Conservation (phyloP, 2,113 vertebrate species). For the Mirza zaza region DNA sequence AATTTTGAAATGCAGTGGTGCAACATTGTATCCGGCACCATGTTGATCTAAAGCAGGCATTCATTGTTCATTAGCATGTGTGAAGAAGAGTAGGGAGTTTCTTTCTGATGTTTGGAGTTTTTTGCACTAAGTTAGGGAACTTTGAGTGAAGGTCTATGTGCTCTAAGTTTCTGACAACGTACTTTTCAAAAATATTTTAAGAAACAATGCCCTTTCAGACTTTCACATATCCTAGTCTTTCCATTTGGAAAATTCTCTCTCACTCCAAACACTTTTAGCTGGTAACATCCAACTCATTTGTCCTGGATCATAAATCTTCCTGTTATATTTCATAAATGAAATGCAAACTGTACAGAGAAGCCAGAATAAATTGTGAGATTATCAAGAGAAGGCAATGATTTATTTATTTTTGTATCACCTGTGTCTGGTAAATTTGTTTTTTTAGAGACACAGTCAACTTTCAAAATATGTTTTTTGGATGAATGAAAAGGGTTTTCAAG, state of each 20-base stretch:
- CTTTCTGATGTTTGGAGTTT: background rate
- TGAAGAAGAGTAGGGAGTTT: background rate
- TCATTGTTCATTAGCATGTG: background rate
- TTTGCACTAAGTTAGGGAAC: background rate
- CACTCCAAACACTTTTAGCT: background rate
- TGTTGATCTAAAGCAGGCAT: background rate
- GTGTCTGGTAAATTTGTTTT: background rate
- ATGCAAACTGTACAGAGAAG: background rate
- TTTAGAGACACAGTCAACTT: background rate
- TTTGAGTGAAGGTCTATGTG: background rate
- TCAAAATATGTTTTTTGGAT: background rate
- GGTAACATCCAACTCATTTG: background rate
- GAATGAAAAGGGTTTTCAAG: background rate
- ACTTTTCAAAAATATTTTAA: background rate
- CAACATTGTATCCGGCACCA: no score
- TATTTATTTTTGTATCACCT: background rate
- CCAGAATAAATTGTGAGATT: background rate
- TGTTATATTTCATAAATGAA: background rate
- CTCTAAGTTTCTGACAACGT: background rate
- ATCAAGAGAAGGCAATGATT: background rate
- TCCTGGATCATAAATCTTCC: background rate
- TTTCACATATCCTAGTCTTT: background rate
- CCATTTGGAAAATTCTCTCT: background rate
- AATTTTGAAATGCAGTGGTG: background rate
- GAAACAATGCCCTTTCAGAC: background rate